A percentile compares a stretch with the other conserved stretches of the same genome.
Evolutionary conservation across 2,797 vertebrate species (phyloP).

Genomic region (Melanotaenia boesemani): DNA sequence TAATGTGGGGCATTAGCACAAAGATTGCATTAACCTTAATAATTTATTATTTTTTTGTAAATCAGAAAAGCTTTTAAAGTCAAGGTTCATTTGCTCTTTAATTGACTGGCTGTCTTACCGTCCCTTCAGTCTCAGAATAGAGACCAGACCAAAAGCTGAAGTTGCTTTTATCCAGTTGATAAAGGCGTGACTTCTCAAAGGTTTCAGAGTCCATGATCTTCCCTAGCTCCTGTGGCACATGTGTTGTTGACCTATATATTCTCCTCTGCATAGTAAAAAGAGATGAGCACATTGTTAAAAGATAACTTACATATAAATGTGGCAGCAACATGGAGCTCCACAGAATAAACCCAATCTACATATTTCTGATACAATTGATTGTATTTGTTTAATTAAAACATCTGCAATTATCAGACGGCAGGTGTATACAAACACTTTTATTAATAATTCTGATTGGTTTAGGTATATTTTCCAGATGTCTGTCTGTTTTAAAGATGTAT

Average conservation of each 20-base stretch:
- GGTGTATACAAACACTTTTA: neutral
- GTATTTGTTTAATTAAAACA: neutral
- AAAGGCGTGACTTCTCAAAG: constrained; percentile 97
- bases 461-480: too few relatives aligned
- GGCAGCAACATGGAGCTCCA: neutral
- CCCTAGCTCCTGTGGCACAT: constrained; percentile 91
- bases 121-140: constrained; percentile 96
- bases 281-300: neutral
- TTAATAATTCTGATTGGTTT: neutral
- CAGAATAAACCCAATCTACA: neutral
- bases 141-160: constrained; percentile 99
- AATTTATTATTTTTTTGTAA: neutral
- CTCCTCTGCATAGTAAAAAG: constrained; percentile 82
- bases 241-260: constrained; percentile 90
- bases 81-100: neutral
- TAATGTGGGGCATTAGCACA: neutral
- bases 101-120: constrained; percentile 82
- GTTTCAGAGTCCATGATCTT: constrained; percentile 98
- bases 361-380: neutral
- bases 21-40: neutral
- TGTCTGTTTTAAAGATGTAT: too few relatives aligned
- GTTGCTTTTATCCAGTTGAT: constrained; percentile 98
- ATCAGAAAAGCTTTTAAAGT: neutral
- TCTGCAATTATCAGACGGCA: neutral
- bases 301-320: neutral